Base-by-base conservation (phyloP, 2,797 vertebrate species). In the Helostoma temminkii region DNA sequence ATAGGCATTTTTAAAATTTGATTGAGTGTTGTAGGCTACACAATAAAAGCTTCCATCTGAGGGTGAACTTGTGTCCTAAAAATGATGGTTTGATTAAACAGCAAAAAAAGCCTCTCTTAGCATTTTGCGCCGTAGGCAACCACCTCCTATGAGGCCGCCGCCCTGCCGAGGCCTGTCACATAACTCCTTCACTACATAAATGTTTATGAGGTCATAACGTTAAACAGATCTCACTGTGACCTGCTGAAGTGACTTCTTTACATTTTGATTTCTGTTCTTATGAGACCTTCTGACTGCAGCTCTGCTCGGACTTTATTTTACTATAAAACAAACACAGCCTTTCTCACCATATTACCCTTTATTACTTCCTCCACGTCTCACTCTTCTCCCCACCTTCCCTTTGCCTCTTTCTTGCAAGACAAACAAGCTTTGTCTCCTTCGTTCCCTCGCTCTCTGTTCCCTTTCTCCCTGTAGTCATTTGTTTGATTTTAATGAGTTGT, bases 401-500 rank as follows among this genome's bases (percentile, higher is more conserved):
- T 59, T 48, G 32, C 36, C 4, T 53, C 43, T 15, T 26, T 42
- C 22, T 28, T 36, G n/a, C 30, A 11, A 19, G 6, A 26, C 18
- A 24, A 10, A 28, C 61, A 1, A 0, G 0, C 34, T 15, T 25
- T 22, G 50, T 18, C 21, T 9, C 15, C 5, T 12, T 5, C 21
- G 11, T 3, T 3, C 2, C 14, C 22, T 22, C 45, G n/a, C 19
- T 25, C 16, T 16, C 34, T 12, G 47, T 32, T 25, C 26, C 47
- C n/a, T 2, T 32, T 12, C 8, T 59, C 60, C 50, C 32, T 21
- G 0, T 6, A 46, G 58, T 59, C 59, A 49, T 80, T 62, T 68
- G 58, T 68, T 64, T 24, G 47, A 53, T 71, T 85, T 74, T 73
- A 83, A 83, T 71, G 61, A 78, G 30, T 34, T 60, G 63, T 73